A percentile compares a stretch with the other conserved stretches of the same genome.
phyloP scores from a whole-genome alignment of 2,888 invertebrate genomes.

The Dasysyrphus albostriatus region DNA sequence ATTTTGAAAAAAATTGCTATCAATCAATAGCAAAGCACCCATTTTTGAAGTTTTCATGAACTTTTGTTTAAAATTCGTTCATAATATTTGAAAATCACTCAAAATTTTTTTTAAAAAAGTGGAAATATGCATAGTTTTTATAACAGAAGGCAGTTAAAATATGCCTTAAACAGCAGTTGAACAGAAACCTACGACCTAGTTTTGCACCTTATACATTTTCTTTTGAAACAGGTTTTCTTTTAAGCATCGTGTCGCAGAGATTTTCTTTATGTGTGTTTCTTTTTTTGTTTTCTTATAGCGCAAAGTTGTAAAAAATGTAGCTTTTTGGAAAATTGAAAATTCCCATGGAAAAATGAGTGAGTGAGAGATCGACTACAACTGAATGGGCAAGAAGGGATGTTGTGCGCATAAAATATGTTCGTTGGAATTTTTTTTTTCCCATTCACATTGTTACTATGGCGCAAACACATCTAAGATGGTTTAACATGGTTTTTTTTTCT shows the following conservation, averaged over 20 bases:
- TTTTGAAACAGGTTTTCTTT: background rate
- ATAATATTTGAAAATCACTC: too few relatives aligned
- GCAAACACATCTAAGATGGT: constrained; percentile 35
- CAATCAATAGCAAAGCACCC: too few relatives aligned
- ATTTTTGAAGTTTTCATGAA: too few relatives aligned
- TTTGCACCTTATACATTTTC: background rate
- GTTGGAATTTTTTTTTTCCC: constrained; percentile 6
- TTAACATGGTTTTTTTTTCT: constrained; percentile 28
- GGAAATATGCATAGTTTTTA: too few relatives aligned
- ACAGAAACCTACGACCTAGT: background rate
- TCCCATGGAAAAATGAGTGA: background rate
- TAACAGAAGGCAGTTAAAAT: too few relatives aligned
- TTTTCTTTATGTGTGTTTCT: background rate
- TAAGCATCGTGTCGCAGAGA: constrained; percentile 3
- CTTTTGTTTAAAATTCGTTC: too few relatives aligned
- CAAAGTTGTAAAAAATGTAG: constrained; percentile 31
- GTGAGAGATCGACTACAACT: background rate
- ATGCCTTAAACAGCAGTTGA: background rate
- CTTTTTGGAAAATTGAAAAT: constrained; percentile 42
- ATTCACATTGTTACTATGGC: constrained; percentile 32
- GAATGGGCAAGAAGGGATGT: background rate
- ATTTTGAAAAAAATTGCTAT: too few relatives aligned
- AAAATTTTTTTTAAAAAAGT: too few relatives aligned
- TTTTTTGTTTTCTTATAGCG: background rate
- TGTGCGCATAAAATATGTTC: constrained; percentile 22